phyloP scores from a whole-genome alignment of 2,113 vertebrate species.

The Bagarius yarrelli region DNA sequence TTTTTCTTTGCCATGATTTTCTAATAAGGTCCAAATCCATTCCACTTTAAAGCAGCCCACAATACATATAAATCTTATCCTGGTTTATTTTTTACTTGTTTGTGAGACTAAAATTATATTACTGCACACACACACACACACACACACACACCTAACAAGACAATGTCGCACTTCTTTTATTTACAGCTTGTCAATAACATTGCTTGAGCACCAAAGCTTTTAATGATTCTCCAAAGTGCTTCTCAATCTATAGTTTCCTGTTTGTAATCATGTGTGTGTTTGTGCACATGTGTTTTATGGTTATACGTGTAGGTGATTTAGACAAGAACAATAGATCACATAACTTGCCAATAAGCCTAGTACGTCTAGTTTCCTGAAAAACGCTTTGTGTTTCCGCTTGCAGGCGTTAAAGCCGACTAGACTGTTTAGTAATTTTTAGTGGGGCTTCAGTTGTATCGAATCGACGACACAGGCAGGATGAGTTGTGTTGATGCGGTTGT shows the following conservation, averaged over 20 bases:
- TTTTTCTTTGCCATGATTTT: background rate
- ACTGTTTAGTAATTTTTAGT: background rate
- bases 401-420: background rate
- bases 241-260: conserved; percentile 33
- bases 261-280: conserved; percentile 21
- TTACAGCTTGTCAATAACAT: conserved; percentile 49
- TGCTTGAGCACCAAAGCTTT: conserved; percentile 50
- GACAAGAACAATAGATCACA: background rate
- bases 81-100: background rate
- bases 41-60: background rate
- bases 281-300: conserved; percentile 2
- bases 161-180: conserved; percentile 41
- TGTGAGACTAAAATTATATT: conserved; percentile 42
- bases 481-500: conserved; percentile 18
- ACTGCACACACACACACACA: background rate
- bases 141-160: conserved; percentile 33
- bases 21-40: too few species aligned
- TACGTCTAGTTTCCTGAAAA: background rate
- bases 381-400: background rate
- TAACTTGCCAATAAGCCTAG: background rate
- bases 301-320: background rate
- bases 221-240: conserved; percentile 50
- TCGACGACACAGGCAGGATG: conserved; percentile 1
- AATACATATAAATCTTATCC: background rate
- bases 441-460: background rate